These are phyloP conservation scores for Tanypteryx hageni DNA, from an alignment of 2,888 invertebrate genomes.

Conservation along the genomic window DNA sequence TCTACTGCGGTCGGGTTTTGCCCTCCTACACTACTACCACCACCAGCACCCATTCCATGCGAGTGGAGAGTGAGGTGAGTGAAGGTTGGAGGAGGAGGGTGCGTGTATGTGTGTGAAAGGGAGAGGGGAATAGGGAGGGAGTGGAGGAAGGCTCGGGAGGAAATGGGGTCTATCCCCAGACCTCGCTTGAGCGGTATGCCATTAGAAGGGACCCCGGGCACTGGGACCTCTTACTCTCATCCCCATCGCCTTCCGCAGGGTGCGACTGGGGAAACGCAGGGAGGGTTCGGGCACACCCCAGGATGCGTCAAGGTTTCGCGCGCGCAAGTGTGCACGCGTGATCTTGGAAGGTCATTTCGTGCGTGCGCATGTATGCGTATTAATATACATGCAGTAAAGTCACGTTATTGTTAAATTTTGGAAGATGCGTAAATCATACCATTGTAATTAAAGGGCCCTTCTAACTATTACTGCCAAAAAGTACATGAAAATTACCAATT, in stretches of 20 bases:
- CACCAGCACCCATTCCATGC: neutral
- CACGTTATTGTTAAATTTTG: too few species aligned
- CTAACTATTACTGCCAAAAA: too few species aligned
- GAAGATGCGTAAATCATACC: too few species aligned
- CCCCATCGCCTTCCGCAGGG: neutral
- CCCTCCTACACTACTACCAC: neutral
- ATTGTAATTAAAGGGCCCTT: too few species aligned
- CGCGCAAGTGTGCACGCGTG: neutral
- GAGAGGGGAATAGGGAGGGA: neutral
- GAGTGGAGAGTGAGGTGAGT: neutral
- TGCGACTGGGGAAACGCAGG: neutral
- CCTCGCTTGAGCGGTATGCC: neutral
- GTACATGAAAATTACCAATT: too few species aligned
- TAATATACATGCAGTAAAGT: too few species aligned
- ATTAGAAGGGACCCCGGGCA: neutral
- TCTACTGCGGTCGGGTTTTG: neutral
- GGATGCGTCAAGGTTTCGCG: neutral
- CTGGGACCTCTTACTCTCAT: neutral
- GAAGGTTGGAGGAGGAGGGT: neutral
- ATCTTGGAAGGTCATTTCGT: neutral
- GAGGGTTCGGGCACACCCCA: neutral
- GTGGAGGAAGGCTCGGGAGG: neutral
- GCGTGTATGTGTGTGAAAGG: neutral
- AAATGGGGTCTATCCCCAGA: slow-evolving; percentile 2
- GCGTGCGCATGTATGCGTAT: too few species aligned